A percentile compares a stretch with the other conserved stretches of the same genome.
phyloP scores from a whole-genome alignment of 2,888 invertebrate species.

The Synanthedon andrenaeformis region DNA sequence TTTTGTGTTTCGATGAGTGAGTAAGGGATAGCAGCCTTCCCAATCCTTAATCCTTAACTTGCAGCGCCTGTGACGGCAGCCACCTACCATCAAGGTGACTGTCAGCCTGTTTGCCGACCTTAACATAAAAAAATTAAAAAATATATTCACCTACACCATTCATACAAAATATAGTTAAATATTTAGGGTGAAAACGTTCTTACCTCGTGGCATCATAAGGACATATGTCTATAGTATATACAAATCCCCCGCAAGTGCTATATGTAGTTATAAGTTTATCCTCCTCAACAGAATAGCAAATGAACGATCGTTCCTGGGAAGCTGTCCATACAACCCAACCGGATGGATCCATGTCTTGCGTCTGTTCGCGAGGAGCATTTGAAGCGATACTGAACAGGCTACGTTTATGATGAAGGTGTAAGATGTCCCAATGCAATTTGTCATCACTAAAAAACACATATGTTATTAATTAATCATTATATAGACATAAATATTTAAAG shows the following conservation, averaged over 20 bases:
- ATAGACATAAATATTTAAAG: background rate
- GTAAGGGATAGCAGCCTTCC: no score
- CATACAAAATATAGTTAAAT: no score
- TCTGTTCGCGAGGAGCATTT: slow-evolving; percentile 39
- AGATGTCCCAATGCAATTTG: slow-evolving; percentile 29
- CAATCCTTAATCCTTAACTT: no score
- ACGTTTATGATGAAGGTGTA: slow-evolving; percentile 67
- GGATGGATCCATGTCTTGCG: slow-evolving; percentile 3
- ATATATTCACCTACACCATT: no score
- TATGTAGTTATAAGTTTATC: slow-evolving; percentile 38
- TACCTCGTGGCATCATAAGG: slow-evolving; percentile 78
- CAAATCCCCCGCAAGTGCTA: slow-evolving; percentile 74
- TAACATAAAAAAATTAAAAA: no score
- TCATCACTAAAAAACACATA: slow-evolving; percentile 30
- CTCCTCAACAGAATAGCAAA: slow-evolving; percentile 56
- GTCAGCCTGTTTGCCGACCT: no score
- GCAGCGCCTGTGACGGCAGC: no score
- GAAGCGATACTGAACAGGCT: slow-evolving; percentile 73
- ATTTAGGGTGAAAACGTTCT: slow-evolving; percentile 9
- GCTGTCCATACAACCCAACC: slow-evolving; percentile 68
- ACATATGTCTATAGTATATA: slow-evolving; percentile 73
- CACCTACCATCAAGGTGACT: no score
- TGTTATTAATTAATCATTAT: background rate
- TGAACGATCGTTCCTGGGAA: slow-evolving; percentile 71
- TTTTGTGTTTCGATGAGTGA: no score